phyloP scores from a whole-genome alignment of 2,113 vertebrate genomes.

The Otolemur garnettii region DNA sequence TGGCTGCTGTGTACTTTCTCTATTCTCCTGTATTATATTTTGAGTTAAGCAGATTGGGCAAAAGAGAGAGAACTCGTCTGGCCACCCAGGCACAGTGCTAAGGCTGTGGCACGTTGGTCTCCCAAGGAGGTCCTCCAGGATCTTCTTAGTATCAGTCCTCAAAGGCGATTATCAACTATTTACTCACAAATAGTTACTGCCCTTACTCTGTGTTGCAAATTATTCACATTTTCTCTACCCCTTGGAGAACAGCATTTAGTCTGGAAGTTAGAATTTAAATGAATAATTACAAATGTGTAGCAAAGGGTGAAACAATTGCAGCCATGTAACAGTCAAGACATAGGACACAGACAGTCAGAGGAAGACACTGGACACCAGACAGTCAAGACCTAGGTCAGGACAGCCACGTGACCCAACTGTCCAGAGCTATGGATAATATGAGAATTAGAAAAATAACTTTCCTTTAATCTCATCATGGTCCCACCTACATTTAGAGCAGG shows the following conservation, averaged over 20 bases:
- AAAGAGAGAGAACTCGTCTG: neutral
- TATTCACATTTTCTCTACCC: neutral
- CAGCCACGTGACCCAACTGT: neutral
- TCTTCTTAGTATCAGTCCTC: neutral
- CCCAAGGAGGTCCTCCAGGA: neutral
- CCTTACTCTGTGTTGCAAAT: neutral
- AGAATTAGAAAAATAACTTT: neutral
- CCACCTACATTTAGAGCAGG: neutral
- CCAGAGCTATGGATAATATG: neutral
- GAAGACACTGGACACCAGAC: neutral
- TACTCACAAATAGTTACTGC: neutral
- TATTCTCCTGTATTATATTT: neutral
- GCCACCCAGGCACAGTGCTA: neutral
- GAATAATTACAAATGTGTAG: neutral
- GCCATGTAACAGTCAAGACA: neutral
- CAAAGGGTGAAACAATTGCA: neutral
- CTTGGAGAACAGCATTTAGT: neutral
- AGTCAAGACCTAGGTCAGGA: neutral
- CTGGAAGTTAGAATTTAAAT: constrained; percentile 38
- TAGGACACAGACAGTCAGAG: neutral
- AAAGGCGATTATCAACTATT: neutral
- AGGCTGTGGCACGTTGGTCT: neutral
- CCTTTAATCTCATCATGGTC: neutral
- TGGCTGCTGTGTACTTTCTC: neutral
- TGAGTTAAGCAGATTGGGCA: neutral